A percentile compares a stretch with the other conserved stretches of the same genome.
phyloP scores from a whole-genome alignment of 2,797 vertebrate genomes.

The Simalia tracyae region DNA sequence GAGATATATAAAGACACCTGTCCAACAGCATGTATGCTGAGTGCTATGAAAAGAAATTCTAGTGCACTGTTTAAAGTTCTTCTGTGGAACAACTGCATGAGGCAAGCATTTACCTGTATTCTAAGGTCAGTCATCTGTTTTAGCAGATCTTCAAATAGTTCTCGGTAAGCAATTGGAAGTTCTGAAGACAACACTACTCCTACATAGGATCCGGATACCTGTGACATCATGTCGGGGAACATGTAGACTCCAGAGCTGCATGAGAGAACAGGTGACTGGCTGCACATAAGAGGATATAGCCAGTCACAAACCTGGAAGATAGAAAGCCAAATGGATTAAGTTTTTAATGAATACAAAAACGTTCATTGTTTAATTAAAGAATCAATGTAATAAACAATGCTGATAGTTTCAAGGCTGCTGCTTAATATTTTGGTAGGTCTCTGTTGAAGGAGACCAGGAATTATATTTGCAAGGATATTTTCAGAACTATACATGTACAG shows the following conservation, averaged over 20 bases:
- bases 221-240: slow-evolving; percentile 95
- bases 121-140: slow-evolving; percentile 93
- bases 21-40: neutral
- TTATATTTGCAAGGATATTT: neutral
- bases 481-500: neutral
- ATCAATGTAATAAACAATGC: neutral
- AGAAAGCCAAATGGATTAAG: neutral
- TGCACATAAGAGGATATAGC: slow-evolving; percentile 91
- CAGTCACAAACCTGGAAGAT: slow-evolving; percentile 91
- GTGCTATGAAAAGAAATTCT: neutral
- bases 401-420: neutral
- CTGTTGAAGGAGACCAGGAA: neutral
- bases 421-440: neutral
- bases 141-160: slow-evolving; percentile 87
- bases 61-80: neutral
- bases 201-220: slow-evolving; percentile 85
- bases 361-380: neutral
- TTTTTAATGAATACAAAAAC: neutral
- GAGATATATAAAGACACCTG: neutral
- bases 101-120: slow-evolving; percentile 83
- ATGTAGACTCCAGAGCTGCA: slow-evolving; percentile 94
- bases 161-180: slow-evolving; percentile 81
- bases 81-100: neutral
- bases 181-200: slow-evolving; percentile 94
- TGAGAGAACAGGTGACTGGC: slow-evolving; percentile 88